Base-by-base conservation (phyloP, 2,888 invertebrate genomes). In the Metellina segmentata region DNA sequence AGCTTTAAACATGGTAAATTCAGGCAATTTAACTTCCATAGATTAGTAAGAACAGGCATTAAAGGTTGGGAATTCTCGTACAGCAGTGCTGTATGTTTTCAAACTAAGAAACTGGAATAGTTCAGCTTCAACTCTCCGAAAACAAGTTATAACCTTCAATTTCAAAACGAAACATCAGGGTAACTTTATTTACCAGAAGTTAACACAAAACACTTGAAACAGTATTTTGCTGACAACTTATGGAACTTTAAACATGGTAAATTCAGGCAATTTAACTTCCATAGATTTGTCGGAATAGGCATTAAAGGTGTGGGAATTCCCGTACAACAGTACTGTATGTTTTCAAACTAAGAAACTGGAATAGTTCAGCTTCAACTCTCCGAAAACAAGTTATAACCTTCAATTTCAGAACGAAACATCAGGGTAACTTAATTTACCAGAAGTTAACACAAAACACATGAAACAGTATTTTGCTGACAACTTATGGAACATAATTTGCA, bases 391-490 rank as follows among this genome's bases (percentile, higher is more conserved):
- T 52, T 83, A 19, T 34, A 20, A 72, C 52, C 72, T 52, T 53
- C 0, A 5, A 19, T 51, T 72, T 52, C 19, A 52, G 20, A 72
- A 74, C 52, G 7, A 49, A 83, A 72, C n/a, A 71, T 82, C 20
- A 51, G 72, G 16, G 72, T 51, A 71, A 19, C n/a, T 82, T 72
- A n/a, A 51, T 83, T 8, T 83, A 83, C 82, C 72, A 74, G 16
- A 83, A 72, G 53, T 72, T 52, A 82, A 82, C 72, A 82, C 82
- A 82, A 82, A 82, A 82, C 19, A 78, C 78, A 52, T 78, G 52
- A 52, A 52, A 8, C 49, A 11, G 71, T 72, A 82, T 71, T 72
- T 53, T 72, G 82, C 82, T 82, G 71, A 74, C 72, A 34, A 71
- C 72, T 83, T 51, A 52, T 82, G 72, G 72, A 72, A 34, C 4